Percentiles rank a stretch among this genome's conserved stretches.
Evolutionary conservation across 2,113 vertebrate genomes (phyloP).

Genomic region (Oncorhynchus kisutch): DNA sequence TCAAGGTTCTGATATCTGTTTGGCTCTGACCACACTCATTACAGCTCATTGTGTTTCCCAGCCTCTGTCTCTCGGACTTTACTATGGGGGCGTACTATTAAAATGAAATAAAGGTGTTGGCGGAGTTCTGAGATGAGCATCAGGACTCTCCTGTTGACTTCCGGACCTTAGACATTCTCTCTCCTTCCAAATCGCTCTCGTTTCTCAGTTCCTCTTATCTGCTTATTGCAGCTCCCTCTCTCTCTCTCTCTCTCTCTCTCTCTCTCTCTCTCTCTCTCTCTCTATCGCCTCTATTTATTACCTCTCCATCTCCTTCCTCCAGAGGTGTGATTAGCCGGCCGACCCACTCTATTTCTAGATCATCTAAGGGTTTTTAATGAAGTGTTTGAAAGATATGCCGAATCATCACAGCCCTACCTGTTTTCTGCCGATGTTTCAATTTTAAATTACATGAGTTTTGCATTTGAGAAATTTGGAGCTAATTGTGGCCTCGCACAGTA

Average conservation of each 20-base stretch:
- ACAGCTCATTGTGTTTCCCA: background rate
- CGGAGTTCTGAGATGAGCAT: background rate
- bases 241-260: background rate
- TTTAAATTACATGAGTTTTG: conserved; percentile 57
- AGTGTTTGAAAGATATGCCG: conserved; percentile 60
- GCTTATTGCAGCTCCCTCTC: background rate
- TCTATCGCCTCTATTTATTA: background rate
- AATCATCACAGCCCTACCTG: conserved; percentile 49
- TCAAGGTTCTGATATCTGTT: background rate
- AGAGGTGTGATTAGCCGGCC: conserved; percentile 65
- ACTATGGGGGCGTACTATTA: background rate
- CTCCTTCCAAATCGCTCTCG: background rate
- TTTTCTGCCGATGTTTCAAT: conserved; percentile 52
- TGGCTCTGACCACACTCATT: background rate
- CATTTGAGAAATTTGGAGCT: conserved; percentile 42
- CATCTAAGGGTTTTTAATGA: conserved; percentile 71
- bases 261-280: conserved; percentile 6
- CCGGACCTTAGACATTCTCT: background rate
- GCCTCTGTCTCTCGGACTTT: background rate
- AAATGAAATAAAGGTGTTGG: background rate
- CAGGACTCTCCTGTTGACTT: background rate
- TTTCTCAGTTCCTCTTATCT: conserved; percentile 3
- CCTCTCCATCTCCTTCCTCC: conserved; percentile 44
- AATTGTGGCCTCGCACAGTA: conserved; percentile 28
- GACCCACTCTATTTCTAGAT: conserved; percentile 61